These are phyloP conservation scores for Eremobia ochroleuca DNA, from an alignment of 2,888 invertebrate genomes.

Conservation along the genomic window DNA sequence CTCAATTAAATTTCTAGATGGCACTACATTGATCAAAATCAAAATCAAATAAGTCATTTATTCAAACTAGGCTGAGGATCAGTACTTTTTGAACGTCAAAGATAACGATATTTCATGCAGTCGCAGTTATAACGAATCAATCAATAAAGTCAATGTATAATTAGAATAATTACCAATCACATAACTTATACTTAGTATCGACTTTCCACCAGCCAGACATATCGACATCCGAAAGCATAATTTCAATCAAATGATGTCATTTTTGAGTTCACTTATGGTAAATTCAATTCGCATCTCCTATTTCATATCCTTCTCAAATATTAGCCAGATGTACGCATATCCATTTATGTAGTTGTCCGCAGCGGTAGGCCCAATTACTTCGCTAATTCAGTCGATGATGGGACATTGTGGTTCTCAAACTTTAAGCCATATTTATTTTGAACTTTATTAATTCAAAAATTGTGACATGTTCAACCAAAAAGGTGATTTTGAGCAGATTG, in stretches of 20 bases:
- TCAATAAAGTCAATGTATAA: not conserved
- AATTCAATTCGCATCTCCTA: slow-evolving; percentile 42
- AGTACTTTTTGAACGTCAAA: too few relatives aligned
- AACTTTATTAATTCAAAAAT: not conserved
- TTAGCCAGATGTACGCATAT: slow-evolving; percentile 33
- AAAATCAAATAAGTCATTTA: too few relatives aligned
- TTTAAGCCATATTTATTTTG: not conserved
- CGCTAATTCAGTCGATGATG: slow-evolving; percentile 61
- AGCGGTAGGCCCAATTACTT: slow-evolving; percentile 64
- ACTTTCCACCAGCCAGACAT: not conserved
- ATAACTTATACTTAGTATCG: not conserved
- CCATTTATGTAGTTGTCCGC: slow-evolving; percentile 50
- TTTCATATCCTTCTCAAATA: slow-evolving; percentile 59
- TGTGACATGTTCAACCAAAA: not conserved
- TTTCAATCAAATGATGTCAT: slow-evolving; percentile 37
- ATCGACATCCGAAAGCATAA: not conserved
- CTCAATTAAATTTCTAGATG: too few relatives aligned
- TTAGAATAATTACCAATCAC: not conserved
- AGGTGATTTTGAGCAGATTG: not conserved
- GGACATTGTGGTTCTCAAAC: slow-evolving; percentile 65
- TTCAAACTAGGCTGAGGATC: too few relatives aligned
- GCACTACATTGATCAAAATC: too few relatives aligned
- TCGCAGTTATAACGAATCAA: not conserved
- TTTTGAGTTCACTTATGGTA: slow-evolving; percentile 18
- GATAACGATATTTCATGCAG: too few relatives aligned